phyloP scores from a whole-genome alignment of 2,797 vertebrate genomes.

The Aeoliscus strigatus region DNA sequence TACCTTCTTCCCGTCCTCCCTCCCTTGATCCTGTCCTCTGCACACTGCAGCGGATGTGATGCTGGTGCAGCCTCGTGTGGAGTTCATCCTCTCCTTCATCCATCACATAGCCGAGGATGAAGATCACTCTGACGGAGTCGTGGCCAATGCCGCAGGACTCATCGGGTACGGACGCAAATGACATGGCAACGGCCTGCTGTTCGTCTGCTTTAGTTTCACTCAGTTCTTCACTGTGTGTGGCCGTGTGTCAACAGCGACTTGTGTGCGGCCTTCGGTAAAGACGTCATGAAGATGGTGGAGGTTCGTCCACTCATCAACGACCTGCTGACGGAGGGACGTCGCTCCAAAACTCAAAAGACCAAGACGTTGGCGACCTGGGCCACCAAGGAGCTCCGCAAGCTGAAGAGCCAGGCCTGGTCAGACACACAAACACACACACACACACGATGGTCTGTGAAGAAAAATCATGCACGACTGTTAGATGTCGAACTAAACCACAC shows the following conservation, averaged over 20 bases:
- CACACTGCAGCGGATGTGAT: slow-evolving; percentile 94
- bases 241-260: slow-evolving; percentile 78
- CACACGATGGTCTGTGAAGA: neutral
- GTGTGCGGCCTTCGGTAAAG: slow-evolving; percentile 94
- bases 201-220: no score
- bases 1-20: no score
- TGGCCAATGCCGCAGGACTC: slow-evolving; percentile 90
- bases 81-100: slow-evolving; percentile 97
- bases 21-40: no score
- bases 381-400: slow-evolving; percentile 96
- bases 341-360: slow-evolving; percentile 94
- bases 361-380: slow-evolving; percentile 97
- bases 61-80: slow-evolving; percentile 94
- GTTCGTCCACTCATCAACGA: slow-evolving; percentile 94
- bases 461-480: no score
- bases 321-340: slow-evolving; percentile 91
- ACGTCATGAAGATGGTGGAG: slow-evolving; percentile 96
- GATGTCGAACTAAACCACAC: no score
- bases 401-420: slow-evolving; percentile 92
- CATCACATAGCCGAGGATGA: slow-evolving; percentile 96
- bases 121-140: slow-evolving; percentile 92
- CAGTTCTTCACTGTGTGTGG: no score
- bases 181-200: no score
- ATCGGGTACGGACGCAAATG: slow-evolving; percentile 85
- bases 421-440: neutral